phyloP scores from a whole-genome alignment of 1,140 invertebrate species.

The Homalodisca vitripennis region DNA sequence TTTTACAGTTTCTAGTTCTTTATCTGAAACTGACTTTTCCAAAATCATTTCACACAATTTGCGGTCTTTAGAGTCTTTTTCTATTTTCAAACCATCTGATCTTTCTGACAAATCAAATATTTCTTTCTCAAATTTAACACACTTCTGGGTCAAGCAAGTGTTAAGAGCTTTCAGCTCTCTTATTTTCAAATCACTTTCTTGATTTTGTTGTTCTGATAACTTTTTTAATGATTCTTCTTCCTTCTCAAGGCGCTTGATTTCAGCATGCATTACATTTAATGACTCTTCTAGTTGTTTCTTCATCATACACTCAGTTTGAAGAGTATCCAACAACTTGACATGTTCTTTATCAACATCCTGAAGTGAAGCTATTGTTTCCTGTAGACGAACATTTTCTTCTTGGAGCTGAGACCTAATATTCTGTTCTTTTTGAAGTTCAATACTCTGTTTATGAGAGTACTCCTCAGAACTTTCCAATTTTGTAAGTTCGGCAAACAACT shows the following conservation, averaged over 20 bases:
- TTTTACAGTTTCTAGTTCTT: conserved; percentile 23
- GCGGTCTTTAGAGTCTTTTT: conserved; percentile 37
- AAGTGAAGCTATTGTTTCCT: conserved; percentile 5
- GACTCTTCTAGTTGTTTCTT: conserved; percentile 11
- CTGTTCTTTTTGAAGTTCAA: conserved; percentile 21
- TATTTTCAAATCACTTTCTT: conserved; percentile 8
- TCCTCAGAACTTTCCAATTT: conserved; percentile 24
- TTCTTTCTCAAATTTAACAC: conserved; percentile 15
- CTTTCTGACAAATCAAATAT: conserved; percentile 12
- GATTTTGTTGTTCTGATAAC: background rate
- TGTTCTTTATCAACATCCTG: conserved; percentile 27
- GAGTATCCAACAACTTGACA: conserved; percentile 16
- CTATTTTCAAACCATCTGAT: conserved; percentile 28
- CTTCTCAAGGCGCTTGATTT: conserved; percentile 31
- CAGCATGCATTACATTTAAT: conserved; percentile 29
- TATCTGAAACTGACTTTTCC: conserved; percentile 33
- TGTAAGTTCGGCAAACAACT: conserved; percentile 15
- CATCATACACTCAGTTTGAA: conserved; percentile 10
- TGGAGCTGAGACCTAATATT: background rate
- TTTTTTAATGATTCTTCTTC: conserved; percentile 29
- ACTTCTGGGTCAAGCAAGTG: conserved; percentile 12
- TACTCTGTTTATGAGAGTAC: conserved; percentile 1
- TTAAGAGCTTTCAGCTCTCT: conserved; percentile 16
- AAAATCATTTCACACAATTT: conserved; percentile 38
- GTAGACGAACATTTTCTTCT: conserved; percentile 29